These are phyloP conservation scores for Holocentrus rufus DNA, from an alignment of 2,797 vertebrate species.

Conservation along the genomic window DNA sequence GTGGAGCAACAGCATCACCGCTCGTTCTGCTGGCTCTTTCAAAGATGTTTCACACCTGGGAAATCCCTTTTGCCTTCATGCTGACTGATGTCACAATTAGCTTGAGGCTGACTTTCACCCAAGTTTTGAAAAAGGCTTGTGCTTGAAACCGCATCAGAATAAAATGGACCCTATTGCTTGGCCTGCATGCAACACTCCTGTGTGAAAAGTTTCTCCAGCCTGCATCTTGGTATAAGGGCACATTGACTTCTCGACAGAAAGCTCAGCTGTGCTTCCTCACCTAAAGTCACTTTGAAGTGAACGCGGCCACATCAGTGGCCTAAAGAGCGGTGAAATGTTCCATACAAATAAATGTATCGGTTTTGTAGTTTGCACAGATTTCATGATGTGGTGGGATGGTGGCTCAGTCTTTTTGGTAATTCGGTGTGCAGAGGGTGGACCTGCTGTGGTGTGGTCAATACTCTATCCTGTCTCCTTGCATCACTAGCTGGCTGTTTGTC, in stretches of 20 bases:
- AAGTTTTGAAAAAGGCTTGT: background rate
- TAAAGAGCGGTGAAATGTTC: background rate
- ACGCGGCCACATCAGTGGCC: slow-evolving; percentile 8
- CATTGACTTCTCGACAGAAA: slow-evolving; percentile 39
- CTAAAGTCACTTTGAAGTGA: background rate
- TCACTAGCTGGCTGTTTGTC: slow-evolving; percentile 21
- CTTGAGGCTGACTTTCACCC: slow-evolving; percentile 15
- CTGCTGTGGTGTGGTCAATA: slow-evolving; percentile 14
- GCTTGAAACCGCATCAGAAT: background rate
- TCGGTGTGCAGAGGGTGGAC: background rate
- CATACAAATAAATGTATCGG: background rate
- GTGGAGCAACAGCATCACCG: slow-evolving; percentile 36
- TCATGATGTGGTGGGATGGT: background rate
- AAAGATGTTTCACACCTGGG: slow-evolving; percentile 63
- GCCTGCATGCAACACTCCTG: slow-evolving; percentile 16
- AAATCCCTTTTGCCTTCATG: slow-evolving; percentile 17
- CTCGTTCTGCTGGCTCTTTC: slow-evolving; percentile 43
- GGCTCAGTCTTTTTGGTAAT: slow-evolving; percentile 7
- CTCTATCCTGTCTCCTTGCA: slow-evolving; percentile 37
- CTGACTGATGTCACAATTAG: slow-evolving; percentile 29
- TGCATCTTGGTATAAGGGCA: slow-evolving; percentile 55
- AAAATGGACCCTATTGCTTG: background rate
- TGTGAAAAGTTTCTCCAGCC: slow-evolving; percentile 55
- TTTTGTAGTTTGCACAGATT: slow-evolving; percentile 9
- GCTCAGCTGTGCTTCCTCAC: slow-evolving; percentile 20